Evolutionary conservation across 2,797 vertebrate genomes (phyloP).

Genomic region (Loriculus beryllinus): DNA sequence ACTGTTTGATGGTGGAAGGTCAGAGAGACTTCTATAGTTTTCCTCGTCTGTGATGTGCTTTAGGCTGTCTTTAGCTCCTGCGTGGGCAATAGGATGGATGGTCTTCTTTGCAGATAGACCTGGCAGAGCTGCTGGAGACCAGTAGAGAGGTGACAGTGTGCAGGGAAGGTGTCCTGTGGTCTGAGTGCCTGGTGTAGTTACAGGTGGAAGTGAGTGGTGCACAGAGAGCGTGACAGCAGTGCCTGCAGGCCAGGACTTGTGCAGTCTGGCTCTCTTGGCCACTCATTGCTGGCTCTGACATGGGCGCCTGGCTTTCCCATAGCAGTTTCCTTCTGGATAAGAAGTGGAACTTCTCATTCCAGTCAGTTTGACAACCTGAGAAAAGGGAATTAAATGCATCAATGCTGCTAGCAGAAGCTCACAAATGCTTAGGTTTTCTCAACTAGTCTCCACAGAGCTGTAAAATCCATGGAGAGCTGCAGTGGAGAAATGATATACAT

Average conservation of each 20-base stretch:
- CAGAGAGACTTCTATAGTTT: not conserved
- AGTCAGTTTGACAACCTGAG: not conserved
- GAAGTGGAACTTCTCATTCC: not conserved
- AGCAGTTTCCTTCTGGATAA: not conserved
- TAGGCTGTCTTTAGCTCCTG: not conserved
- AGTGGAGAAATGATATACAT: not conserved
- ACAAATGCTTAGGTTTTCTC: not conserved
- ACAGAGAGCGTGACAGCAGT: not conserved
- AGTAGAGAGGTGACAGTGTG: not conserved
- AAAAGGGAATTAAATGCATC: slow-evolving; percentile 23
- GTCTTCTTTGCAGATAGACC: not conserved
- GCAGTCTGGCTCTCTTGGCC: not conserved
- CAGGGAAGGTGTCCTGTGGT: not conserved
- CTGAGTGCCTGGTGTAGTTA: not conserved
- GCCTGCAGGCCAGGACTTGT: not conserved
- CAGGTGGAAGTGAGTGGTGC: not conserved
- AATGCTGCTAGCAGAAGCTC: not conserved
- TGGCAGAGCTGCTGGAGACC: not conserved
- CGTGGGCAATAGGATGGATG: too few species aligned
- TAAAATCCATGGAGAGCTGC: not conserved
- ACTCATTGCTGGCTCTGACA: not conserved
- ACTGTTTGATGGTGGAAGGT: not conserved
- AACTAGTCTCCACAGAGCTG: not conserved
- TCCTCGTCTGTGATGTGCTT: not conserved
- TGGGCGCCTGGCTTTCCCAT: not conserved